A percentile compares a stretch with the other conserved stretches of the same genome.
These are phyloP conservation scores for Iphiclides podalirius DNA, from an alignment of 2,888 invertebrate species.

Conservation along the genomic window DNA sequence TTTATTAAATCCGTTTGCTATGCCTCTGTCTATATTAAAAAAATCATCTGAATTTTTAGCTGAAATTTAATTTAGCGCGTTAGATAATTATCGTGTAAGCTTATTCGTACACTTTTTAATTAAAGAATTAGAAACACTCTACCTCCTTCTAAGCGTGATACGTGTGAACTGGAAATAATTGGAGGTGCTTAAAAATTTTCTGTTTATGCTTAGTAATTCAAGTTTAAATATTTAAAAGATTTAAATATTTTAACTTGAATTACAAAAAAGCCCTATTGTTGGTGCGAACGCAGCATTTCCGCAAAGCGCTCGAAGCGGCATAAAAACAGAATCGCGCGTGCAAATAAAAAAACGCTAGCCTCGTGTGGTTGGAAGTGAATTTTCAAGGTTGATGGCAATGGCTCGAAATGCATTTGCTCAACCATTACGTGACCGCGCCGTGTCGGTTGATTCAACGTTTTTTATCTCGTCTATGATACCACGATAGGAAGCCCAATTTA, in stretches of 20 bases:
- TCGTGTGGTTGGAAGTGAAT: constrained; percentile 4
- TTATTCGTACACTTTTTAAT: too few relatives aligned
- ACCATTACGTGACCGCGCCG: constrained; percentile 10
- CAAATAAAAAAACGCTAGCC: constrained; percentile 16
- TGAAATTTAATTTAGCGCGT: too few relatives aligned
- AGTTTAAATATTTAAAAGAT: too few relatives aligned
- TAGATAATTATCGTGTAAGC: too few relatives aligned
- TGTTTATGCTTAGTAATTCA: too few relatives aligned
- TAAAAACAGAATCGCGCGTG: constrained; percentile 12
- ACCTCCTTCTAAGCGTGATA: not conserved
- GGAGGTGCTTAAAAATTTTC: too few relatives aligned
- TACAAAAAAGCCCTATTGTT: not conserved
- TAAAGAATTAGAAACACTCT: not conserved
- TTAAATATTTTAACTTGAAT: not conserved
- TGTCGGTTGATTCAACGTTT: constrained; percentile 12
- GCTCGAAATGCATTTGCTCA: constrained; percentile 21
- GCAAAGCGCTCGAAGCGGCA: constrained; percentile 9
- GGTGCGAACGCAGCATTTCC: constrained; percentile 4
- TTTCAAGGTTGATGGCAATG: constrained; percentile 20
- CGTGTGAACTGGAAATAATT: too few relatives aligned
- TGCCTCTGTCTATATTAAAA: too few relatives aligned
- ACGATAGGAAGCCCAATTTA: not conserved
- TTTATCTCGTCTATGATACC: constrained; percentile 7
- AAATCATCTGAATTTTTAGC: too few relatives aligned
- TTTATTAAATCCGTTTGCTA: not conserved